Evolutionary conservation across 2,797 vertebrate species (phyloP), one percentile per base, ranked within the genome.

Genomic region (Pseudochirops cupreus): DNA sequence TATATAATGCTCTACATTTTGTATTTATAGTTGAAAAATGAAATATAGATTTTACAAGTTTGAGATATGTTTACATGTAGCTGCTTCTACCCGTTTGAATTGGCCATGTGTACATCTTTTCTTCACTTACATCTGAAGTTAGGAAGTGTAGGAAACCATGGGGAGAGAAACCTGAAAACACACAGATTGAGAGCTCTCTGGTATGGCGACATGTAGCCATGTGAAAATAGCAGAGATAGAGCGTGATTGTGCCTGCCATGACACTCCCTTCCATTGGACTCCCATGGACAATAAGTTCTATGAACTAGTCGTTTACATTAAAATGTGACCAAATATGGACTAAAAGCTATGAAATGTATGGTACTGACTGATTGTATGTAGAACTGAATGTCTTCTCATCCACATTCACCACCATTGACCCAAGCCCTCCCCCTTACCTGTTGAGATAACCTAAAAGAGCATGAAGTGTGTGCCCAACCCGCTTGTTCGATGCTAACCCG

Each of bases 11-110:
- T 99, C 99, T 98, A 98, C 98, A 99, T 99, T 99, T 99, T 99
- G 99, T 99, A 99, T 99, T 99, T 99, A 99, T 99, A 99, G 99
- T 99, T 99, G 98, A 99, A 99, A 98, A 99, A 98, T 97, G 98
- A 99, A 98, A 96, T 98, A 98, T 98, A 98, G 98, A 97, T 99
- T 98, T 99, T 98, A 98, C 98, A 98, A 98, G 97, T 97, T 98
- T 98, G 98, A 98, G 97, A 98, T 98, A 98, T 98, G 98, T 99
- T 99, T 99, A 99, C 98, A 98, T 97, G 95, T 99, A 99, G 99
- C 99, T 99, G 99, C 99, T 99, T 99, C 99, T 99, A 99, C 99
- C 99, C 99, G 99, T 99, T 98, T 98, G 96, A 98, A 98, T 94
- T 98, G 97, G 97, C 96, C 97, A 95, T 96, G 67, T 94, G 97